Evolutionary conservation across 2,888 invertebrate genomes (phyloP), one percentile per base, ranked within the genome.

Genomic region (Sphaerophoria rueppellii): DNA sequence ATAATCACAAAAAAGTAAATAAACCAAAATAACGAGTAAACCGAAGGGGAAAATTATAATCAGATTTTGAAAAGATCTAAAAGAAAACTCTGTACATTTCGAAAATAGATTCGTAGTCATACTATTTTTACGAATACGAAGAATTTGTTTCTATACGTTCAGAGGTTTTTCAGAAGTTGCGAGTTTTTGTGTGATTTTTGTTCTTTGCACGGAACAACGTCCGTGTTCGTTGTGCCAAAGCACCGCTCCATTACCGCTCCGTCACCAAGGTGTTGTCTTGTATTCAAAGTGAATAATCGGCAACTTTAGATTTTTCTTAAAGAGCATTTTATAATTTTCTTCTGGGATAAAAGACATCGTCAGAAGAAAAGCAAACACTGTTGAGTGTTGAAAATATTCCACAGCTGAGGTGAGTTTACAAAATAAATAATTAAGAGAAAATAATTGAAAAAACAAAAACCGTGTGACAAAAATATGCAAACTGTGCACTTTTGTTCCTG

Each of bases 101-200:
- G 58, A 80, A 85, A 85, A 85, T 85, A 85, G 85, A 85, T 81
- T 81, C 73, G 81, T 81, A 81, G 69, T 81, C 81, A 65, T 77
- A 73, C 85, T 85, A 85, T 85, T 85, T 85, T 73, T 85, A 85
- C 85, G 60, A 73, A 76, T 58, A 73, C 72, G 63, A 85, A 80
- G 80, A 85, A 85, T 80, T 65, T 58, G 24, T 24, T 80, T 76
- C 80, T 72, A 82, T 77, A 35, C 60, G 77, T 78, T 82, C 77
- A 57, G 73, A 78, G 77, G 78, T 73, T 69, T 78, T 73, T 78
- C 60, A 85, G 73, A 80, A 80, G 72, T 76, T 69, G 79, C 61
- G 52, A 61, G 65, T 75, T 67, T 69, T 46, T 74, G 63, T 70
- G 50, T 54, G 32, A 35, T 63, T 76, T 46, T 67, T 43, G 46